A percentile compares a stretch with the other conserved stretches of the same genome.
Conservation (phyloP, 2,113 vertebrate genomes). For the Cettia cetti region DNA sequence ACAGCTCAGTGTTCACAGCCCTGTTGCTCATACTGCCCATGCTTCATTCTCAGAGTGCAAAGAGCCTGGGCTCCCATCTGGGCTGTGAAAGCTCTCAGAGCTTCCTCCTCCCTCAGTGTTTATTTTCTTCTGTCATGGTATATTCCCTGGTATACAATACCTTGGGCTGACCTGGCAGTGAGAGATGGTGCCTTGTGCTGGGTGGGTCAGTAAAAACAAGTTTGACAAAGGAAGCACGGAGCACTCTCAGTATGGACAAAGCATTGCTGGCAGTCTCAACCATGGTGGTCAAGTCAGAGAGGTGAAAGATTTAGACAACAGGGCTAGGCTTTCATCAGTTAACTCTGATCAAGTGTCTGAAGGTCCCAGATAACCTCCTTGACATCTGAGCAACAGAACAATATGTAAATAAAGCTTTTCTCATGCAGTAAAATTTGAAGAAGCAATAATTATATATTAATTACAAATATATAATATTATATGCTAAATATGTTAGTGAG, state of each 20-base stretch:
- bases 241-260: neutral
- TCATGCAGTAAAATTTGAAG: neutral
- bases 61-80: neutral
- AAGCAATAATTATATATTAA: neutral
- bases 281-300: constrained; percentile 13
- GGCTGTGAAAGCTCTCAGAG: constrained; percentile 29
- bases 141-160: constrained; percentile 29
- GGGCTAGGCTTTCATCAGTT: constrained; percentile 24
- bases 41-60: neutral
- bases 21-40: neutral
- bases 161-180: neutral
- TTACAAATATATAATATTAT: neutral
- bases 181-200: neutral
- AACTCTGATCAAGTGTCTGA: constrained; percentile 27
- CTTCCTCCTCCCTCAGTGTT: constrained; percentile 16
- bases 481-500: neutral
- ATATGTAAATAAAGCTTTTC: neutral
- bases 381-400: neutral
- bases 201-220: neutral
- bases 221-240: constrained; percentile 22
- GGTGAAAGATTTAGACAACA: neutral
- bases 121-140: constrained; percentile 58
- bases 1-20: neutral
- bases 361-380: constrained; percentile 3
- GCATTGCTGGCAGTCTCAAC: neutral